Percentiles rank a stretch among this genome's conserved stretches.
Evolutionary conservation across 2,113 vertebrate species (phyloP).

Genomic region (Alectura lathami): DNA sequence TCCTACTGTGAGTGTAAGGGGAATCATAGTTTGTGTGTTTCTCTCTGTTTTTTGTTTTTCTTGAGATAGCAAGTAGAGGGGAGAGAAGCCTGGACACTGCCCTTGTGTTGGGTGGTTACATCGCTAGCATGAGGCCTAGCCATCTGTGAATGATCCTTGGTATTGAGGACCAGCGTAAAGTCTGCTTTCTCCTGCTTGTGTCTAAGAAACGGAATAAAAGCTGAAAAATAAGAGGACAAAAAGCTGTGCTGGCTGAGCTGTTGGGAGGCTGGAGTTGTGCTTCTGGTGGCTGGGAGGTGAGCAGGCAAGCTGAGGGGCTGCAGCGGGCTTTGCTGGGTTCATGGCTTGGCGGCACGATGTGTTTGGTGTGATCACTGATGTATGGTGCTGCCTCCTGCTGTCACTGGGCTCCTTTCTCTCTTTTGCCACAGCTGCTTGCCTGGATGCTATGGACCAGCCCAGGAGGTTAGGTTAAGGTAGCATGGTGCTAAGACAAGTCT

Average conservation of each 20-base stretch:
- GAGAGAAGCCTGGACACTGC: accelerated
- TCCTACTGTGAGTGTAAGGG: not conserved
- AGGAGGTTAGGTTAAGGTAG: not conserved
- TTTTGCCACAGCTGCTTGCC: not conserved
- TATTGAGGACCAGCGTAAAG: not conserved
- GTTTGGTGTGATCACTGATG: not conserved
- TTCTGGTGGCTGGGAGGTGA: not conserved
- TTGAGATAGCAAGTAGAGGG: not conserved
- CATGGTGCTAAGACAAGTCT: not conserved
- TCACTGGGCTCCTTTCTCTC: not conserved
- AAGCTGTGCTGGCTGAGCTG: accelerated
- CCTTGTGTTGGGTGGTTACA: accelerated
- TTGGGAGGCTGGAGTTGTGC: not conserved
- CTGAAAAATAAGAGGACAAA: not conserved
- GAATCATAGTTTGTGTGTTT: not conserved
- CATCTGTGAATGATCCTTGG: not conserved
- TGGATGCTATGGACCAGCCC: not conserved
- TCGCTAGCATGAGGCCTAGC: accelerated
- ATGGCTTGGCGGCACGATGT: not conserved
- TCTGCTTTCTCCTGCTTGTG: not conserved
- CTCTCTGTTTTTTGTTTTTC: not conserved
- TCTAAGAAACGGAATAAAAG: not conserved
- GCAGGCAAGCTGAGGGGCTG: accelerated
- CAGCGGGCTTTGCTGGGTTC: accelerated
- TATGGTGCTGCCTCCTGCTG: not conserved